Conservation (phyloP, 2,888 invertebrate genomes). For the Oscheius myriophilus region DNA sequence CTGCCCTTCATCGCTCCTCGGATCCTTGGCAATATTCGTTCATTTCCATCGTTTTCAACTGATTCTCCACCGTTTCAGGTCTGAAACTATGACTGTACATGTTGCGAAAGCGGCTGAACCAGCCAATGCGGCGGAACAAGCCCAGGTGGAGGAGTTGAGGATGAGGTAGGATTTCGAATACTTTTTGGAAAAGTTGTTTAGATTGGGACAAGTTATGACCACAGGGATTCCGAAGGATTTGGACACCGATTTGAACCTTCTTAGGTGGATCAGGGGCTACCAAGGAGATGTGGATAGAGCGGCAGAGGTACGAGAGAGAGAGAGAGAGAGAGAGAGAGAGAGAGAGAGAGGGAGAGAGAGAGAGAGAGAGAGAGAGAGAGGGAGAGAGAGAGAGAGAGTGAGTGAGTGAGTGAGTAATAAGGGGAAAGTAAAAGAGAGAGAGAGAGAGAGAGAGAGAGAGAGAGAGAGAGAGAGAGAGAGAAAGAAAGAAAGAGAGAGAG, state of each 20-base stretch:
- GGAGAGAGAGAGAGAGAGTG: neutral
- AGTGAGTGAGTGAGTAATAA: too few species aligned
- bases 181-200: slow-evolving; percentile 10
- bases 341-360: slow-evolving; percentile 2
- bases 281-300: slow-evolving; percentile 45
- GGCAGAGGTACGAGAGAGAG: slow-evolving; percentile 19
- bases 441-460: neutral
- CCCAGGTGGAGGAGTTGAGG: neutral
- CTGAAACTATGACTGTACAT: slow-evolving; percentile 8
- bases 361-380: neutral
- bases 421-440: neutral
- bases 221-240: slow-evolving; percentile 55
- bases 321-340: neutral
- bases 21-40: neutral
- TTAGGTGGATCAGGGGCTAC: slow-evolving; percentile 57
- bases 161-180: neutral
- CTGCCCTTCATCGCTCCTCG: neutral
- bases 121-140: neutral
- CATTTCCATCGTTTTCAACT: neutral
- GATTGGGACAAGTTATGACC: slow-evolving; percentile 32
- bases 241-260: slow-evolving; percentile 56
- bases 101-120: slow-evolving; percentile 15
- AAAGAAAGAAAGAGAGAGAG: neutral
- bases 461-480: neutral
- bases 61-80: neutral